A percentile compares a stretch with the other conserved stretches of the same genome.
These are phyloP conservation scores for Mobula birostris DNA, from an alignment of 2,113 vertebrate genomes.

Conservation along the genomic window DNA sequence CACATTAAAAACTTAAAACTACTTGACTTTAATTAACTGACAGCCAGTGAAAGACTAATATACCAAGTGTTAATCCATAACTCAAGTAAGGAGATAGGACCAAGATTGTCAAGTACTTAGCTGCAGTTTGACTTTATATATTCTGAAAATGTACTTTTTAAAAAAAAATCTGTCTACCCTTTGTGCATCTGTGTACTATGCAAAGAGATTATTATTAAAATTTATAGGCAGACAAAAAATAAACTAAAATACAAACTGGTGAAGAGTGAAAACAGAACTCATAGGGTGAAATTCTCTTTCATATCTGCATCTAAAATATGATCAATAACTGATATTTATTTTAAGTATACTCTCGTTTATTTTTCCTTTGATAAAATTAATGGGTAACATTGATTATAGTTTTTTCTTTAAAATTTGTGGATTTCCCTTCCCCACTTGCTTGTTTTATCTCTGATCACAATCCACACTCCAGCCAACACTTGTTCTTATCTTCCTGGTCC, in stretches of 20 bases:
- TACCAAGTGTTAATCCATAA: background rate
- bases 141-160: background rate
- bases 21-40: constrained; percentile 23
- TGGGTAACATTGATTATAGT: background rate
- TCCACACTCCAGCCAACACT: constrained; percentile 41
- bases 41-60: background rate
- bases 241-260: background rate
- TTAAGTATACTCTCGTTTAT: background rate
- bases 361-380: background rate
- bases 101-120: constrained; percentile 1
- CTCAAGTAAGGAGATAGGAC: background rate
- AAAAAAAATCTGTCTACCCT: too few species aligned
- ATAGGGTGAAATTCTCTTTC: background rate
- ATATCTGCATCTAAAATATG: background rate
- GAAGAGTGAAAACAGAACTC: background rate
- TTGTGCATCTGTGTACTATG: background rate
- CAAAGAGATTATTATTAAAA: background rate
- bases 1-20: background rate
- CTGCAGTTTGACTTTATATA: background rate
- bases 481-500: constrained; percentile 47
- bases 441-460: constrained; percentile 14
- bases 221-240: background rate
- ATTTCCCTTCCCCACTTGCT: background rate
- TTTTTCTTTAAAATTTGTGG: background rate
- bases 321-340: background rate